Evolutionary conservation across 2,113 vertebrate species (phyloP).

Genomic region (Corythoichthys haematopterus): DNA sequence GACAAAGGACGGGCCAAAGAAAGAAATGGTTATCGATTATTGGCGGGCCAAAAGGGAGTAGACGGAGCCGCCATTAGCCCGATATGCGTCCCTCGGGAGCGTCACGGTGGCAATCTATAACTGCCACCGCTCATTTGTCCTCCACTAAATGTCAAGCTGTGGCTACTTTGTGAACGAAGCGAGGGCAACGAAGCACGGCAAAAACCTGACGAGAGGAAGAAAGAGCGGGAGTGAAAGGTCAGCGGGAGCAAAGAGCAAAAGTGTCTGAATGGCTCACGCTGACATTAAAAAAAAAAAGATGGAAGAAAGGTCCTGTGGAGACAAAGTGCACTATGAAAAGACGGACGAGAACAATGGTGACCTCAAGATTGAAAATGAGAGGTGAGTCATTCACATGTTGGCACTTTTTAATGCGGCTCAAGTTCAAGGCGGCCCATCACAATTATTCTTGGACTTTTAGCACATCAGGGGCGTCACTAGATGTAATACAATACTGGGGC

Average conservation of each 20-base stretch:
- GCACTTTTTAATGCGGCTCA: background rate
- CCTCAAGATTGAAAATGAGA: background rate
- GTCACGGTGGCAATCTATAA: constrained; percentile 4
- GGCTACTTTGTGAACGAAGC: constrained; percentile 8
- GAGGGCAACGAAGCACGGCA: background rate
- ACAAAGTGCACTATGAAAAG: constrained; percentile 7
- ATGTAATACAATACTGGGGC: too few relatives aligned
- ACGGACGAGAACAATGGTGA: background rate
- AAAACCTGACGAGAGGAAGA: constrained; percentile 8
- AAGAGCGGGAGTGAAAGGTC: constrained; percentile 6
- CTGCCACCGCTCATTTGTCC: constrained; percentile 2
- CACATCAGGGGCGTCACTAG: too few relatives aligned
- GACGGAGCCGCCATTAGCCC: constrained; percentile 2
- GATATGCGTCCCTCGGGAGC: background rate
- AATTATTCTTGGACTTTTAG: too few relatives aligned
- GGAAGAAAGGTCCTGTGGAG: constrained; percentile 2
- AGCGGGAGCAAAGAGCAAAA: constrained; percentile 8
- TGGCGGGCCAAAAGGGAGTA: constrained; percentile 1
- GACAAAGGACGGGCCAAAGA: constrained; percentile 4
- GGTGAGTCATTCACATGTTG: background rate
- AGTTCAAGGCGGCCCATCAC: background rate
- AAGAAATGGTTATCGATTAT: constrained; percentile 8
- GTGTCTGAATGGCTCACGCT: constrained; percentile 2
- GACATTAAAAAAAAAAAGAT: constrained; percentile 1
- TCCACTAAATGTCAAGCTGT: constrained; percentile 5